These are phyloP conservation scores for Theretra japonica DNA, from an alignment of 2,888 invertebrate species.

Conservation along the genomic window DNA sequence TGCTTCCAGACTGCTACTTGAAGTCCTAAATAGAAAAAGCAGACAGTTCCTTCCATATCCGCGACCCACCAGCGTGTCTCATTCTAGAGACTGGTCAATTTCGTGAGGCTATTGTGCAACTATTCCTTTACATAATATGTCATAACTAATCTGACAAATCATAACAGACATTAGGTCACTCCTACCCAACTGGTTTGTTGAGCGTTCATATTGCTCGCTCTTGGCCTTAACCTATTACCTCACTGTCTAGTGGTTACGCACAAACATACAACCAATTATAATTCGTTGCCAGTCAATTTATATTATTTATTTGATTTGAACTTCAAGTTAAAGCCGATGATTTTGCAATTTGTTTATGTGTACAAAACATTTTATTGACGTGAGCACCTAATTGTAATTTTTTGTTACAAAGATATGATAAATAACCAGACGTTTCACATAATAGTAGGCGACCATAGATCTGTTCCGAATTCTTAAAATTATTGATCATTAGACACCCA, in stretches of 20 bases:
- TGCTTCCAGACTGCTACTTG: no score
- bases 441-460: no score
- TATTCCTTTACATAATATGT: not conserved
- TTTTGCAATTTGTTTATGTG: not conserved
- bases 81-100: no score
- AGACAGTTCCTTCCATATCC: no score
- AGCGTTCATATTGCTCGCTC: slow-evolving; percentile 2
- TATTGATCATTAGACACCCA: no score
- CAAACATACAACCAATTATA: not conserved
- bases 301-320: not conserved
- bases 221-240: slow-evolving; percentile 13
- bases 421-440: no score
- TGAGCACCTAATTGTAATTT: no score
- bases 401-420: not conserved
- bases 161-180: not conserved
- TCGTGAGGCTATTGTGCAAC: no score
- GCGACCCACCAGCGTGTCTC: no score
- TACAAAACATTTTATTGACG: not conserved
- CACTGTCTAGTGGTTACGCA: not conserved
- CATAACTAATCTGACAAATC: not conserved
- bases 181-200: not conserved
- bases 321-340: not conserved
- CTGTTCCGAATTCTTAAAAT: no score
- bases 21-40: no score
- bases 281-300: not conserved